These are phyloP conservation scores for Ptychoptera albimana DNA, from an alignment of 2,888 invertebrate genomes.

Conservation along the genomic window DNA sequence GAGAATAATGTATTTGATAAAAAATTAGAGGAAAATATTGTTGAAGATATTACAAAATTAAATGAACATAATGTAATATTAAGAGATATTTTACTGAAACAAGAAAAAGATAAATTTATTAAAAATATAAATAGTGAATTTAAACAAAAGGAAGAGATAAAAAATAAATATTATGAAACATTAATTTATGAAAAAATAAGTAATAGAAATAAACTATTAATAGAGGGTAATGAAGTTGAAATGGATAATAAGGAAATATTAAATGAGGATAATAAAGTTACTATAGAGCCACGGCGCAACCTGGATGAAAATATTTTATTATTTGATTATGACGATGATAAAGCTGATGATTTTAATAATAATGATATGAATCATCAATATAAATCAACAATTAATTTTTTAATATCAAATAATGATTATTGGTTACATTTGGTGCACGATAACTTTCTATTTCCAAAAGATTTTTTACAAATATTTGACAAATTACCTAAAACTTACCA, in stretches of 20 bases:
- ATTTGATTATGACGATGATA: conserved; percentile 14
- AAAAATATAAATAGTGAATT: too few relatives aligned
- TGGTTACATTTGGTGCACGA: conserved; percentile 22
- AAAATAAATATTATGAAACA: too few relatives aligned
- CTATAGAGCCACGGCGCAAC: conserved; percentile 17
- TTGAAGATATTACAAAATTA: too few relatives aligned
- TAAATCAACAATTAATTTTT: conserved; percentile 10
- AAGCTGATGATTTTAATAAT: conserved; percentile 3
- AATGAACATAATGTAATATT: too few relatives aligned
- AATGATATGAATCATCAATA: not conserved
- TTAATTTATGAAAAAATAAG: too few relatives aligned
- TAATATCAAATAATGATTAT: conserved; percentile 24
- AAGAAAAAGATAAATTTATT: too few relatives aligned
- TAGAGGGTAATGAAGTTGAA: not conserved
- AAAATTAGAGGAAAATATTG: too few relatives aligned
- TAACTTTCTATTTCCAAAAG: conserved; percentile 9
- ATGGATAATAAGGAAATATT: not conserved
- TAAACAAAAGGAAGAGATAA: too few relatives aligned
- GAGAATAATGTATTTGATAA: too few relatives aligned
- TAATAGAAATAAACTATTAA: too few relatives aligned
- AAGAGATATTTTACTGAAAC: too few relatives aligned
- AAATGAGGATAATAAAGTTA: not conserved
- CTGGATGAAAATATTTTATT: conserved; percentile 15
- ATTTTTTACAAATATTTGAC: conserved; percentile 15
- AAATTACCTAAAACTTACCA: conserved; percentile 22